A percentile compares a stretch with the other conserved stretches of the same genome.
Conservation (phyloP, 2,113 vertebrate genomes). For the Brachionichthys hirsutus region DNA sequence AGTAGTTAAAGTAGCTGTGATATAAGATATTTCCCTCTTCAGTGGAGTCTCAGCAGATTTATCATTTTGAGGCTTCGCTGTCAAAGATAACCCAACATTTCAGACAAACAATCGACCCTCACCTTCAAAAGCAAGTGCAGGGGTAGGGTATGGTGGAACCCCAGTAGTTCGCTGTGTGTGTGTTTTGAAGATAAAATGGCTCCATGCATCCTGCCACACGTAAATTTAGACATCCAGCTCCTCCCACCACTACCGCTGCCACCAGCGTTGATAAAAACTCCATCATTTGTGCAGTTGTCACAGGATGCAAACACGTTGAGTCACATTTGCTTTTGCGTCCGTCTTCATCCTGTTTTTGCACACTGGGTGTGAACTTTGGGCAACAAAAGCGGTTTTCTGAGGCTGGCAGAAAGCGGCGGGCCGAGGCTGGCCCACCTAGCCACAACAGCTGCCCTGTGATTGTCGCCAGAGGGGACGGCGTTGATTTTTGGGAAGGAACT, state of each 20-base stretch:
- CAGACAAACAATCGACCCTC: background rate
- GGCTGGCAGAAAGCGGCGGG: constrained; percentile 60
- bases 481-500: constrained; percentile 83
- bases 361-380: constrained; percentile 60
- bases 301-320: constrained; percentile 45
- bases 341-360: constrained; percentile 57
- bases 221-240: constrained; percentile 54
- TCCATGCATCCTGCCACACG: constrained; percentile 57
- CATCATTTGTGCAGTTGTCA: constrained; percentile 47
- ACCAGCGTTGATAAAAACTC: constrained; percentile 52
- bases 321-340: constrained; percentile 54
- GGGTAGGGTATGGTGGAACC: too few species aligned
- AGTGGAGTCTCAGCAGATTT: too few species aligned
- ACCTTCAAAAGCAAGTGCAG: background rate
- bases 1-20: too few species aligned
- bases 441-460: constrained; percentile 77
- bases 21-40: too few species aligned
- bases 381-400: constrained; percentile 35
- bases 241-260: constrained; percentile 18
- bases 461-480: constrained; percentile 73
- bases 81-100: too few species aligned
- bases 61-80: background rate
- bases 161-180: constrained; percentile 29
- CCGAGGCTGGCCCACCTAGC: constrained; percentile 59
- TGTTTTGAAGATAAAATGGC: constrained; percentile 36